A percentile compares a stretch with the other conserved stretches of the same genome.
Conservation (phyloP, 2,113 vertebrate species). For the Macaca fascicularis region DNA sequence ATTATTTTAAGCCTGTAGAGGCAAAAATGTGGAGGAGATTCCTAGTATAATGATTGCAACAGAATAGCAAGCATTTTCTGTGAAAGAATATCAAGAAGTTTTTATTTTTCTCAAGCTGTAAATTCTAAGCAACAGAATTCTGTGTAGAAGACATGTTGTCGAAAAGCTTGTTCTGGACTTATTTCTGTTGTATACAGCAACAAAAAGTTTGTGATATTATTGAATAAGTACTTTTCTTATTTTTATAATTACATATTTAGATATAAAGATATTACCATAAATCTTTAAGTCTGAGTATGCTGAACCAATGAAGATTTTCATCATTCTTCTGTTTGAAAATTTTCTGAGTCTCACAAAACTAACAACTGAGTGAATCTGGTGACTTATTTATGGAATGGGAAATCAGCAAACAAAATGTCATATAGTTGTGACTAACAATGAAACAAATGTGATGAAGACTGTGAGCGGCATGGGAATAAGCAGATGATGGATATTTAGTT, state of each 20-base stretch:
- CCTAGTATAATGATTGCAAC: neutral
- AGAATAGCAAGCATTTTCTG: neutral
- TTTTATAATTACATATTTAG: neutral
- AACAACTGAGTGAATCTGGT: neutral
- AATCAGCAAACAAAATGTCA: neutral
- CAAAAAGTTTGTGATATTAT: neutral
- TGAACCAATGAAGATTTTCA: neutral
- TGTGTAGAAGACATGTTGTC: neutral
- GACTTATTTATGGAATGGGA: neutral
- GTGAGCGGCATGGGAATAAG: neutral
- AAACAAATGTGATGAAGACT: neutral
- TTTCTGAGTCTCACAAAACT: neutral
- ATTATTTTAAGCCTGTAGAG: neutral
- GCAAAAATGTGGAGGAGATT: neutral
- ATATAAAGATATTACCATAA: neutral
- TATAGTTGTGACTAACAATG: neutral
- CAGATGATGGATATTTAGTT: neutral
- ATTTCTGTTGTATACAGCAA: neutral
- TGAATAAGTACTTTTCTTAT: neutral
- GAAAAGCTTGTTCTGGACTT: neutral
- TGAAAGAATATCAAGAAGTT: neutral
- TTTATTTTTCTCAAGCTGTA: neutral
- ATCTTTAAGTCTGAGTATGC: neutral
- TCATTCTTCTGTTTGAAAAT: constrained; percentile 8
- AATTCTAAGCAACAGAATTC: neutral